These are phyloP conservation scores for Ariopsis seemanni DNA, from an alignment of 2,113 vertebrate species.

Conservation along the genomic window DNA sequence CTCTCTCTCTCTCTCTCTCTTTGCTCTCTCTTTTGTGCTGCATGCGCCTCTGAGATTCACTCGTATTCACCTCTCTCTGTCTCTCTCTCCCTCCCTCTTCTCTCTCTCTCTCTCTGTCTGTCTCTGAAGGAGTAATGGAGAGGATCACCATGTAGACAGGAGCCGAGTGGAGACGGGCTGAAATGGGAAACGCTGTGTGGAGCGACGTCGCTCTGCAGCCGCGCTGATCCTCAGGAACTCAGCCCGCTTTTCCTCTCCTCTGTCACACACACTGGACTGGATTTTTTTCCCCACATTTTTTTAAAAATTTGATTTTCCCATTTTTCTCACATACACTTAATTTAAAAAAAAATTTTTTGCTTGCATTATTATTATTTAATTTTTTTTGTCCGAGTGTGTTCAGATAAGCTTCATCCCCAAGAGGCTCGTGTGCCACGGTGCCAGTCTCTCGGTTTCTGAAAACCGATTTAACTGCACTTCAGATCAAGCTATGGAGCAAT, in stretches of 20 bases:
- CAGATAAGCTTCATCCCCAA: conserved; percentile 14
- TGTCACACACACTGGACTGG: conserved; percentile 55
- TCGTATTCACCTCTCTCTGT: conserved; percentile 38
- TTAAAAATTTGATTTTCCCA: conserved; percentile 2
- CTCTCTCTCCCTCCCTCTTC: conserved; percentile 33
- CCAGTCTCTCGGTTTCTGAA: conserved; percentile 17
- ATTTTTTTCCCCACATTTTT: conserved; percentile 44
- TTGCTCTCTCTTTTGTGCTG: conserved; percentile 36
- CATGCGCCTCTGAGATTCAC: conserved; percentile 45
- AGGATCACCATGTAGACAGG: conserved; percentile 92
- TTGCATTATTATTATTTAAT: not conserved
- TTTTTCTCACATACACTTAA: not conserved
- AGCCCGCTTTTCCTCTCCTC: conserved; percentile 59
- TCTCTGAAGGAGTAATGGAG: conserved; percentile 79
- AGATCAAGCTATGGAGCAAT: conserved; percentile 68
- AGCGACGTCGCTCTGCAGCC: conserved; percentile 88
- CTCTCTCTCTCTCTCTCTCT: conserved; percentile 21
- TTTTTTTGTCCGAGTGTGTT: not conserved
- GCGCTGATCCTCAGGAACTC: conserved; percentile 80
- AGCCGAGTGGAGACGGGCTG: conserved; percentile 70
- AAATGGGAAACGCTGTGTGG: conserved; percentile 90
- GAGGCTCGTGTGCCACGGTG: not conserved
- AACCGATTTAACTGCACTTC: conserved; percentile 43
- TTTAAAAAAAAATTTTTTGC: not conserved
- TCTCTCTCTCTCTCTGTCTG: conserved; percentile 51